Evolutionary conservation across 2,797 vertebrate species (phyloP), one percentile per base, ranked within the genome.

Genomic region (Coluber constrictor): DNA sequence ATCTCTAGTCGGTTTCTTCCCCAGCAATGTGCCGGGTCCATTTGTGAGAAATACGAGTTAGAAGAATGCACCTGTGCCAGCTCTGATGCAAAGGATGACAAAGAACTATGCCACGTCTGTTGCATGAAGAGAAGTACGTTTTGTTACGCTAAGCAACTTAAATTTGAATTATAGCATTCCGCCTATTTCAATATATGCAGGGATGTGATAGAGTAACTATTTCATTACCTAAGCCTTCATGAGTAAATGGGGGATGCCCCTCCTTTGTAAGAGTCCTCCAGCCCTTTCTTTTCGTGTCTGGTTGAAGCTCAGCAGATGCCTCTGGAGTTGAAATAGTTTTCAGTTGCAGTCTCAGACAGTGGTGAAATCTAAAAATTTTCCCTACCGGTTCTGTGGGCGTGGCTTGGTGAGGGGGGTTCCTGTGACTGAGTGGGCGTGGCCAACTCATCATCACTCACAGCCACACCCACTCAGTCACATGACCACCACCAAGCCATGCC

Each of bases 51-150:
- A 92, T 96, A 98, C 0, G 32, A 29, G 11, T 96, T 99, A 94
- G 98, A 99, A 70, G 98, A 99, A 10, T 99, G 99, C 54, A 99
- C 99, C 0, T 99, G 99, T 95, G 98, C 98, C 92, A 98, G 97
- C 88, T 91, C 98, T 59, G 98, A 99, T 0, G 97, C 97, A 90
- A 97, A 98, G 95, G 98, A 99, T 1, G 99, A 99, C 0, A 98
- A 98, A 1, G 99, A 99, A 90, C 95, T 99, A 91, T 99, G 99
- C 94, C 99, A 99, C 20, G 98, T 99, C 94, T 99, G 99, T 97
- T 99, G 99, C 97, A 99, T 99, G 99, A 97, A 98, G 59, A 99
- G 98, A 98, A 97, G 99, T 99, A 97, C 98, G 99, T 74, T 18
- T 23, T 11, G 95, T 92, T 93, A 95, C 89, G 18, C 74, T 74